Percentiles rank a stretch among this genome's conserved stretches.
These are phyloP conservation scores for Nothura maculosa DNA, from an alignment of 2,797 vertebrate species.

Conservation along the genomic window DNA sequence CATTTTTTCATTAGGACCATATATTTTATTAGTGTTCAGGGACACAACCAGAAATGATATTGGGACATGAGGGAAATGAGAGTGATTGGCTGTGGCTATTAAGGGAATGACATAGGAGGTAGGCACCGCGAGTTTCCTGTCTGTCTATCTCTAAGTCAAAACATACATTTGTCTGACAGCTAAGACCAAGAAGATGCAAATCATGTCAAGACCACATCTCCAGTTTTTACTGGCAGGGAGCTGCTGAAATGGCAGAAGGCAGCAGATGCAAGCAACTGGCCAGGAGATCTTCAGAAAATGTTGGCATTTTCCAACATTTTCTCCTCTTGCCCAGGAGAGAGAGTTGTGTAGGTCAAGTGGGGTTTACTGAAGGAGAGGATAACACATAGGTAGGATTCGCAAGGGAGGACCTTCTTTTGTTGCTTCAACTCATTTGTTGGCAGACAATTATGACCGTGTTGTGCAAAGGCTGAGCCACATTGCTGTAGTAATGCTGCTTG, in stretches of 20 bases:
- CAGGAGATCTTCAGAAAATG: too few relatives aligned
- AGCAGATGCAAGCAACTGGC: background rate
- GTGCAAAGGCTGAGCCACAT: accelerated
- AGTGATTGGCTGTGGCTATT: too few relatives aligned
- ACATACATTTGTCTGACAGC: background rate
- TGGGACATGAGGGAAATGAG: too few relatives aligned
- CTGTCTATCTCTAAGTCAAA: background rate
- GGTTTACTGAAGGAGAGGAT: too few relatives aligned
- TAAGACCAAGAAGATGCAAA: background rate
- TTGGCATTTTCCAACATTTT: background rate
- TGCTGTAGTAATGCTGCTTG: accelerated
- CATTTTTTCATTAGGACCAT: background rate
- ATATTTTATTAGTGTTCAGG: accelerated
- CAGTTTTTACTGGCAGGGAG: background rate
- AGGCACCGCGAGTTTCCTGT: too few relatives aligned
- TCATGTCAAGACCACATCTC: background rate
- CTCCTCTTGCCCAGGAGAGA: background rate
- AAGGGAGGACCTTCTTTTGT: background rate
- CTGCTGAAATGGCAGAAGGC: background rate
- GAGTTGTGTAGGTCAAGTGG: background rate
- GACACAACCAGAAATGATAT: background rate
- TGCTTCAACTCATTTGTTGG: background rate
- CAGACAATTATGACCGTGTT: background rate
- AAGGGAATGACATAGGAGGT: too few relatives aligned
- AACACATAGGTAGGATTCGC: background rate